Evolutionary conservation across 1,140 invertebrate species (phyloP), one percentile per base, ranked within the genome.

Genomic region (Condylostylus longicornis): DNA sequence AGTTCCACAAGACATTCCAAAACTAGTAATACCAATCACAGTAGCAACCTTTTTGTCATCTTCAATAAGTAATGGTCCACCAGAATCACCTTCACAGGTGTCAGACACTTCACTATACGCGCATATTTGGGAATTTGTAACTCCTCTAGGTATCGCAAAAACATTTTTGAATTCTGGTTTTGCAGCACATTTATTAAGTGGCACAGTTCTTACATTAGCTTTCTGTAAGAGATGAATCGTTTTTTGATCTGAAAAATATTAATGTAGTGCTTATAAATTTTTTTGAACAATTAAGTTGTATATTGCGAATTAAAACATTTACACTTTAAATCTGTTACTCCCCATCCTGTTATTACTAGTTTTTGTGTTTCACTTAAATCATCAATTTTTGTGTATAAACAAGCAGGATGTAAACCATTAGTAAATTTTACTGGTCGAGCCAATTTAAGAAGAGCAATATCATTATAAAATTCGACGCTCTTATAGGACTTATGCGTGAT

Each of bases 41-140:
- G 44, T 32, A 18, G 38, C 37, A 40, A 50, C 34, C 44, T 56
- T 28, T 54, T 43, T 9, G 15, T 30, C 9, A 42, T 33, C 38
- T 5, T 64, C 54, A 1, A 53, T 38, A 10, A 72, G 54, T n/a
- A 81, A 47, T 0, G 77, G 74, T 1, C 77, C 77, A 2, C 78
- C 78, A 1, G 73, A 75, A 47, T 79, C 77, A 2, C 77, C 77
- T 27, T 61, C 45, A 37, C 75, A 77, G 0, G 73, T 71, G 43
- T 78, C 75, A 10, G 33, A 30, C 45, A 45, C 77, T 51, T 47
- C 76, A 6, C 66, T 66, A n/a, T 65, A 66, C 0, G 69, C 69
- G 37, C 70, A 72, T 3, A 72, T 36, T 41, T 71, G 68, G 12
- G 25, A 20, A n/a, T 13, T n/a, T 17, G 12, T 18, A 4, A 42